These are phyloP conservation scores for Trisateles emortualis DNA, from an alignment of 2,888 invertebrate genomes.

Conservation along the genomic window DNA sequence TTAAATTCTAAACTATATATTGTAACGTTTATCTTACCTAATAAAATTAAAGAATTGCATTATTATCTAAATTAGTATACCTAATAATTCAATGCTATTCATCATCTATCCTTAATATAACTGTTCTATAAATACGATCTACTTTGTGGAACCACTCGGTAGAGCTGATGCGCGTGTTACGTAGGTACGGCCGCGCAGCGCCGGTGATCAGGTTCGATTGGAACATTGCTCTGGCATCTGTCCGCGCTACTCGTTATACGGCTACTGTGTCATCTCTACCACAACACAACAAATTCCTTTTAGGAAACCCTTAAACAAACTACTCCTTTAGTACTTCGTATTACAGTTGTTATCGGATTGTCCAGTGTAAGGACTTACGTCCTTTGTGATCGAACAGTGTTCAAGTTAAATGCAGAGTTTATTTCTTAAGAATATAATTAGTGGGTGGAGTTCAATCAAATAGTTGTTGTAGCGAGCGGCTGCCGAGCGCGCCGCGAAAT, in stretches of 20 bases:
- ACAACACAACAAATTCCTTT: conserved; percentile 19
- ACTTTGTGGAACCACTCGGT: too few species aligned
- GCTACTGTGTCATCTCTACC: conserved; percentile 62
- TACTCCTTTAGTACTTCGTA: conserved; percentile 1
- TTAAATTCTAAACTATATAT: too few species aligned
- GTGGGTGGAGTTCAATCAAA: conserved; percentile 85
- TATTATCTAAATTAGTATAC: too few species aligned
- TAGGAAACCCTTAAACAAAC: conserved; percentile 6
- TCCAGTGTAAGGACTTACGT: conserved; percentile 5
- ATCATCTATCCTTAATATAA: too few species aligned
- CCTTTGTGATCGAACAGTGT: conserved; percentile 27
- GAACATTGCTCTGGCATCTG: conserved; percentile 42
- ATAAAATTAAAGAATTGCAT: too few species aligned
- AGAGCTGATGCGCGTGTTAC: conserved; percentile 13
- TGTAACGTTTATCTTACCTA: too few species aligned
- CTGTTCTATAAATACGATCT: too few species aligned
- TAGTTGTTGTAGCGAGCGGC: conserved; percentile 66
- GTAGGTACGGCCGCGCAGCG: too few species aligned
- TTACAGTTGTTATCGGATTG: conserved; percentile 8
- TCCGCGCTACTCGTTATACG: conserved; percentile 35
- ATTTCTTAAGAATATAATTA: conserved; percentile 86
- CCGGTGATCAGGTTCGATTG: conserved; percentile 33
- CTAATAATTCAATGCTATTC: too few species aligned
- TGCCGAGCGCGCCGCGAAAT: conserved; percentile 57
- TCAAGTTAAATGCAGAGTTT: conserved; percentile 79